Conservation (phyloP, 1,140 invertebrate genomes). For the Halesus radiatus region DNA sequence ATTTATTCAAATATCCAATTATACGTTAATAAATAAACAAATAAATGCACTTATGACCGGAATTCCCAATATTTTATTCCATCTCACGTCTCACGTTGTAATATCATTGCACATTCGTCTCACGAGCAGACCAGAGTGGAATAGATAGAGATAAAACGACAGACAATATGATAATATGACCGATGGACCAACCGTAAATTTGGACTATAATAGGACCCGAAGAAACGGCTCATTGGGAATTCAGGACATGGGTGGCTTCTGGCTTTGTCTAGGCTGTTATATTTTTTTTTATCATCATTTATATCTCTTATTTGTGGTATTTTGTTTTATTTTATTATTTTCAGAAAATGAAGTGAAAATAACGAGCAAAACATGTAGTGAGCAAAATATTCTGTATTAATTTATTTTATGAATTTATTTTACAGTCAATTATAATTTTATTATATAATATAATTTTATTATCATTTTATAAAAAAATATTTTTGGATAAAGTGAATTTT, state of each 20-base stretch:
- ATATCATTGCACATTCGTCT: conserved; percentile 22
- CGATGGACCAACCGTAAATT: conserved; percentile 43
- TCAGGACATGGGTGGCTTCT: background rate
- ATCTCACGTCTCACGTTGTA: conserved; percentile 28
- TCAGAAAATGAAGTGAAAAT: too few species aligned
- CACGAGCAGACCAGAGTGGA: conserved; percentile 15
- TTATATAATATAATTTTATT: too few species aligned
- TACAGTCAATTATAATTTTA: too few species aligned
- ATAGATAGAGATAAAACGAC: conserved; percentile 3
- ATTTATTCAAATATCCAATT: too few species aligned
- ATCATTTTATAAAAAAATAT: too few species aligned
- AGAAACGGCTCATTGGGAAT: conserved; percentile 1
- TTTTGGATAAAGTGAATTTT: too few species aligned
- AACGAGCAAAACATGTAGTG: too few species aligned
- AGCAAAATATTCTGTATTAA: too few species aligned
- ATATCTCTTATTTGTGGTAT: too few species aligned
- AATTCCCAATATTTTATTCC: conserved; percentile 37
- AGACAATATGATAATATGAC: conserved; percentile 35
- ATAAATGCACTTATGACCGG: conserved; percentile 43
- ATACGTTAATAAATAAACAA: conserved; percentile 9
- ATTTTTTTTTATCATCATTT: background rate
- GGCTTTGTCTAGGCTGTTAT: conserved; percentile 8
- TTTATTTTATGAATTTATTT: too few species aligned
- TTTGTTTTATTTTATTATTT: too few species aligned
- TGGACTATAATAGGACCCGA: conserved; percentile 8